Base-by-base conservation (phyloP, 2,888 invertebrate genomes). In the Protonemura montana region DNA sequence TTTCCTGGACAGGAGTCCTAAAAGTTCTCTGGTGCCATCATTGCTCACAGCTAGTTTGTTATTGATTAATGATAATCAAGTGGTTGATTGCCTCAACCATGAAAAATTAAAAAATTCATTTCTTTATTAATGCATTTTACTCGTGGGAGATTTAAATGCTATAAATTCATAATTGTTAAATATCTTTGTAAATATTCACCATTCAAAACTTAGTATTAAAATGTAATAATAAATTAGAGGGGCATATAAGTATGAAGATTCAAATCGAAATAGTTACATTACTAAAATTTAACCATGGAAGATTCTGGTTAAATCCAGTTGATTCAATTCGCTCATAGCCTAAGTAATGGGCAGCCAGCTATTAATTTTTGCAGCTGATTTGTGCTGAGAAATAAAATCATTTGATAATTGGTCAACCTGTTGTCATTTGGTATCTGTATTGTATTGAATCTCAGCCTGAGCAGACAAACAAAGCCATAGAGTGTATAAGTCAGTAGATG, bases 11-110 rank as follows among this genome's bases (percentile, higher is more conserved):
- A 29, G 84, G 84, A 59, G 84, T 84, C 84, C 84, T 59, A 27
- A 76, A 84, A 76, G 59, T 84, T 84, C 84, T 84, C 84, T 84
- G 84, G 84, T 84, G 84, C 84, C 84, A 84, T 84, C 59, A 59
- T 59, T 59, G 59, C 59, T 84, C 84, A 84, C 84, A 10, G 84
- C 59, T 84, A 76, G 59, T 84, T 76, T 84, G 84, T 84, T 84
- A 76, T 76, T 84, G 21, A 76, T 84, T 76, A 59, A 21, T 41
- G 59, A 21, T 59, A 59, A 59, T 59, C 59, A 21, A 81, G 28
- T 81, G 13, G 30, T 81, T 81, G 81, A 41, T 84, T 26, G 25
- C 76, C 29, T 27, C 59, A 81, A 84, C 27, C 76, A 21, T 28
- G 84, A 84, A 59, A 84, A 59, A 76, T 10, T 76, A 59, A 29